These are phyloP conservation scores for Epizoanthus scotinus DNA, from an alignment of 92 coral and sea anemone species.

Conservation along the genomic window DNA sequence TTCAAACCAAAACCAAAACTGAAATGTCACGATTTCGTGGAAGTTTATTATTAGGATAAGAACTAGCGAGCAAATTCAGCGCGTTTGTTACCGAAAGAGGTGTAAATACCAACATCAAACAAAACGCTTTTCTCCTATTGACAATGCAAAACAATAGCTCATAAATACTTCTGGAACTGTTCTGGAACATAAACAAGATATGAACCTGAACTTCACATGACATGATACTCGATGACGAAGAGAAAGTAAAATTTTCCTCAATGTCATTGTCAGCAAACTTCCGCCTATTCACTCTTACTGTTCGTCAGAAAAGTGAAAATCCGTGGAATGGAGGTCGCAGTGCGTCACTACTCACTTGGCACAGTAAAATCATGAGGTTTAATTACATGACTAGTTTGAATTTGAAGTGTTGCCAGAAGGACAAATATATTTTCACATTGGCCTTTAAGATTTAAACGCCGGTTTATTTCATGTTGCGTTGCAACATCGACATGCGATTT, in stretches of 20 bases:
- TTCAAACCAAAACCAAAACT: constrained; percentile 1
- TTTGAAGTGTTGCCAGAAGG: not conserved
- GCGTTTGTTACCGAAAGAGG: not conserved
- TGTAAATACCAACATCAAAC: constrained; percentile 1
- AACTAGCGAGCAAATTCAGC: not conserved
- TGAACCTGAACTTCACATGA: not conserved
- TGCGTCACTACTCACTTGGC: not conserved
- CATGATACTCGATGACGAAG: not conserved
- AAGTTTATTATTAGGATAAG: too few species aligned
- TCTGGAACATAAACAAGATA: not conserved
- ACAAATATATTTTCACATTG: not conserved
- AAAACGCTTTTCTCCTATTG: not conserved
- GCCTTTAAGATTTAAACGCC: constrained; percentile 4
- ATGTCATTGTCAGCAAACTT: not conserved
- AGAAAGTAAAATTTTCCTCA: not conserved
- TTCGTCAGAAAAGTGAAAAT: not conserved
- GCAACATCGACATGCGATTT: not conserved
- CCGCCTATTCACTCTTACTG: not conserved
- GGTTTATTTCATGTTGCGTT: not conserved
- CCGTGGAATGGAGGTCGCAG: not conserved
- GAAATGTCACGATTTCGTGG: not conserved
- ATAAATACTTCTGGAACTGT: not conserved
- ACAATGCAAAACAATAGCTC: not conserved
- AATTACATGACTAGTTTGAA: not conserved
- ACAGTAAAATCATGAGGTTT: not conserved